phyloP scores from a whole-genome alignment of 2,797 vertebrate genomes.

The Tokudaia muenninki region DNA sequence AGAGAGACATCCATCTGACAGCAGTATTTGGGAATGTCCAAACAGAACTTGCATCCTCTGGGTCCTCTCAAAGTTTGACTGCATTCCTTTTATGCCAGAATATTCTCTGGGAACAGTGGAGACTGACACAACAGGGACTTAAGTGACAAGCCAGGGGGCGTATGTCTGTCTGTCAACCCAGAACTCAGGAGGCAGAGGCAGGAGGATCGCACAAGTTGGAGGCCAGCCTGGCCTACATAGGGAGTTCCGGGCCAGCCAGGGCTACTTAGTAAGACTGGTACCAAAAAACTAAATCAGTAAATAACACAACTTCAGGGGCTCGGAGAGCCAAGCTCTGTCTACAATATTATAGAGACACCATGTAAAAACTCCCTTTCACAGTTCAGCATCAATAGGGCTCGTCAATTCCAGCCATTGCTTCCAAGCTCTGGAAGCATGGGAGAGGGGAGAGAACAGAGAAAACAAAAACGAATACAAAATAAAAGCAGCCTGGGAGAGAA shows the following conservation, averaged over 20 bases:
- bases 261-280: not conserved
- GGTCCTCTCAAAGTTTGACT: not conserved
- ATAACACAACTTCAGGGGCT: not conserved
- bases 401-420: conserved; percentile 37
- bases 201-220: not conserved
- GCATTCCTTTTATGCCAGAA: conserved; percentile 2
- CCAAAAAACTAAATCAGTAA: not conserved
- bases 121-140: not conserved
- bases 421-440: not conserved
- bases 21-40: not conserved
- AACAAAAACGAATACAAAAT: not conserved
- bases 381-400: not conserved
- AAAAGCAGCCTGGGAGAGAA: conserved; percentile 17
- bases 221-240: not conserved
- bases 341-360: not conserved
- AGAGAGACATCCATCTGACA: not conserved
- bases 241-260: not conserved
- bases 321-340: not conserved
- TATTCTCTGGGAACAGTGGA: not conserved
- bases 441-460: not conserved
- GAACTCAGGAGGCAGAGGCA: not conserved
- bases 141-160: not conserved
- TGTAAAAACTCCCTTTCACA: not conserved
- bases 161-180: not conserved
- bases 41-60: not conserved